These are phyloP conservation scores for Hyposoter dolosus DNA, from an alignment of 2,888 invertebrate genomes.

Conservation along the genomic window DNA sequence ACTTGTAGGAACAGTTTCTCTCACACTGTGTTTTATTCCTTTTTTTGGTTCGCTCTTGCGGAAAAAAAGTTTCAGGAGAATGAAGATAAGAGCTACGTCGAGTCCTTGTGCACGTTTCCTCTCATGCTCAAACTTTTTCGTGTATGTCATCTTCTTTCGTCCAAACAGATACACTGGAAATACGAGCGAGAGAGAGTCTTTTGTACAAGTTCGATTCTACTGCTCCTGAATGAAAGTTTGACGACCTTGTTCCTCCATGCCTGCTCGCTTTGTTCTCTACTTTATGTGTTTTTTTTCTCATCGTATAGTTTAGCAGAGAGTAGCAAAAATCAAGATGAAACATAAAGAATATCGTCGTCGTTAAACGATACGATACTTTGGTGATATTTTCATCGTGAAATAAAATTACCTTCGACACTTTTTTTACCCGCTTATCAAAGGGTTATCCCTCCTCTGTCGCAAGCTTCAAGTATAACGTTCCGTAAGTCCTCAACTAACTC, in stretches of 20 bases:
- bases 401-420: neutral
- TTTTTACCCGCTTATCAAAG: neutral
- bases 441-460: neutral
- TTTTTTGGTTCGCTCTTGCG: neutral
- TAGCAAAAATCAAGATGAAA: neutral
- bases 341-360: neutral
- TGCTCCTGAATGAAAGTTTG: conserved; percentile 20
- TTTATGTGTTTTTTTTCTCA: neutral
- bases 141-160: conserved; percentile 3
- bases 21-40: conserved; percentile 8
- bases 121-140: conserved; percentile 41
- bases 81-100: conserved; percentile 9
- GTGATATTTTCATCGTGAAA: neutral
- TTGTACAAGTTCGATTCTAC: conserved; percentile 9
- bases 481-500: neutral
- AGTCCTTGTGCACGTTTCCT: conserved; percentile 18
- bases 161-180: conserved; percentile 32
- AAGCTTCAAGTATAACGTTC: neutral
- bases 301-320: neutral
- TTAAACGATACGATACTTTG: neutral
- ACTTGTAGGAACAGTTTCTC: conserved; percentile 33
- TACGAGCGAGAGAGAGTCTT: conserved; percentile 17
- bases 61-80: conserved; percentile 9
- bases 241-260: neutral
- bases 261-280: neutral